phyloP scores from a whole-genome alignment of 2,797 vertebrate genomes.

The Lateolabrax maculatus region DNA sequence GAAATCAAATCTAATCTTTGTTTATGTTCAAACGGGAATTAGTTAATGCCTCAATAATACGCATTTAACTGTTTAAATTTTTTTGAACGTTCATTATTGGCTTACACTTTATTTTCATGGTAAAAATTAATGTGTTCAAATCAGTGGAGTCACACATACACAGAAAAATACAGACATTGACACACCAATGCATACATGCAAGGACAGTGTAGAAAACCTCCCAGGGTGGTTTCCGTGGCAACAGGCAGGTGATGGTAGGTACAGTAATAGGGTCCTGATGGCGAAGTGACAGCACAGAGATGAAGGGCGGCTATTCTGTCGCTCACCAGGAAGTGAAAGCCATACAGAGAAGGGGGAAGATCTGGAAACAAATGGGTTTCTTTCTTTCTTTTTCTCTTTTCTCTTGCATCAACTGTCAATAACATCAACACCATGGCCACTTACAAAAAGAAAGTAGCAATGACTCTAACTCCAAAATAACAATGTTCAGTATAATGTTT shows the following conservation, averaged over 20 bases:
- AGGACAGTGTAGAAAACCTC: slow-evolving; percentile 5
- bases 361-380: slow-evolving; percentile 1
- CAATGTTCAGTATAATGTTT: neutral
- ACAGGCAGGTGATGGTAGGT: slow-evolving; percentile 53
- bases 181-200: neutral
- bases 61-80: neutral
- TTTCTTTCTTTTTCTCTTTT: neutral
- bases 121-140: no score
- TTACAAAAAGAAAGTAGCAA: neutral
- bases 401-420: neutral
- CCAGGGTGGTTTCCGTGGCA: slow-evolving; percentile 59
- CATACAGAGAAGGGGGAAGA: slow-evolving; percentile 9
- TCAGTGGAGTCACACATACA: neutral
- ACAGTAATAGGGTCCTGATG: slow-evolving; percentile 58
- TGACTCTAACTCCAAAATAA: slow-evolving; percentile 3
- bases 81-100: neutral
- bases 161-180: neutral
- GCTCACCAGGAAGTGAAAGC: slow-evolving; percentile 9
- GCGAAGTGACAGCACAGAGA: slow-evolving; percentile 61
- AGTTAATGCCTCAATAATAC: neutral
- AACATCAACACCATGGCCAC: neutral
- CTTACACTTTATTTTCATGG: no score
- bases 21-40: neutral
- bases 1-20: neutral
- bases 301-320: slow-evolving; percentile 53